Base-by-base conservation (phyloP, 2,888 invertebrate genomes). In the Tenthredo mesomela region DNA sequence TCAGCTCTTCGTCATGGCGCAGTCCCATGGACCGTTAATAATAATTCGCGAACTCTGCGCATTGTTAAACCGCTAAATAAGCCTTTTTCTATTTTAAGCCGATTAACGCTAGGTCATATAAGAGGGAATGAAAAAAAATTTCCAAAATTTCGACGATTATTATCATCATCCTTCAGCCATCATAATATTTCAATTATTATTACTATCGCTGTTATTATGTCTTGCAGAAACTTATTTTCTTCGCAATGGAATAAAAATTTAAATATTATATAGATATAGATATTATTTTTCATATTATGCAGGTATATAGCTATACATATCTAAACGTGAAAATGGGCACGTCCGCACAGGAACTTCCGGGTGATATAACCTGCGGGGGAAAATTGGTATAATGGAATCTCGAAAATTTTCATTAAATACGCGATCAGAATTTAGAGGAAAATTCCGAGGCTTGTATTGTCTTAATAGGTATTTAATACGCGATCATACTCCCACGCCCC, bases 401-500 rank as follows among this genome's bases (percentile, higher is more conserved):
- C 10, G 18, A 54, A 54, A 77, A 77, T 77, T 77, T 77, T 77
- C 77, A 77, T 77, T 77, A 54, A 37, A 54, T 54, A 54, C n/a
- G 21, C 47, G 77, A 25, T 29, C 77, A 25, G 77, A 77, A 50
- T 54, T 29, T 15, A 54, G 33, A 54, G 15, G 77, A 50, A 54
- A 50, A 77, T 77, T 54, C 77, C 77, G 21, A 15, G 18, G 54
- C 29, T 40, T 15, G 37, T 33, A 70, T n/a, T 70, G 37, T 61
- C 61, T 61, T 70, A 70, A 77, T 77, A 29, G 77, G 54, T 54
- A 77, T 77, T 77, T 54, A 54, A 77, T 77, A 77, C 29, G 29
- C 77, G 77, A 77, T 15, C 47, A 12, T 12, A 4, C 3, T 47
- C 47, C 12, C 47, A 47, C 15, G 12, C 4, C 47, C 47, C 2